Conservation (phyloP, 2,113 vertebrate genomes). For the Stigmatopora argus region DNA sequence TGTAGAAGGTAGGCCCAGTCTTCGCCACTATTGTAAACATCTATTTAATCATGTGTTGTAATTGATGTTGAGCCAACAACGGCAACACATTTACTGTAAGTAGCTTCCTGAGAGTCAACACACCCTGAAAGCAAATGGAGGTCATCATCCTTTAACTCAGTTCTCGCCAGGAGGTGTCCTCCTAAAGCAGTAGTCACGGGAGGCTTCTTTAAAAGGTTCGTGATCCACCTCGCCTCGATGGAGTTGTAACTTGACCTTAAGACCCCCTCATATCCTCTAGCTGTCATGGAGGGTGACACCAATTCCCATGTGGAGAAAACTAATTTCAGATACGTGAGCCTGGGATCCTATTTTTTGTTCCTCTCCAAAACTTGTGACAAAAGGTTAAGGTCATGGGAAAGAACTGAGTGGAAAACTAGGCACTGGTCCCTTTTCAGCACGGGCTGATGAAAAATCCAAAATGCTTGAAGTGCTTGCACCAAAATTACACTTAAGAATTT, state of each 20-base stretch:
- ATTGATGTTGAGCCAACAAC: constrained; percentile 25
- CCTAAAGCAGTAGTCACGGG: constrained; percentile 27
- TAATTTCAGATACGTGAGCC: constrained; percentile 30
- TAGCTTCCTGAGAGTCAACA: constrained; percentile 23
- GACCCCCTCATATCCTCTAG: constrained; percentile 15
- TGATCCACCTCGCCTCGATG: constrained; percentile 33
- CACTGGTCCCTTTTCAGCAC: constrained; percentile 8
- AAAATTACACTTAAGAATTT: constrained; percentile 45
- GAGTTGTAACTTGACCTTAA: constrained; percentile 20
- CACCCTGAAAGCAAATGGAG: constrained; percentile 27
- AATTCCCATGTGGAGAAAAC: constrained; percentile 37
- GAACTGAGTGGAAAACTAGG: constrained; percentile 32
- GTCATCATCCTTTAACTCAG: constrained; percentile 22
- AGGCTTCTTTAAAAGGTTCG: constrained; percentile 29
- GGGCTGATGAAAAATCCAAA: constrained; percentile 12
- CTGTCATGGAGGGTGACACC: constrained; percentile 30
- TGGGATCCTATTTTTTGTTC: constrained; percentile 25
- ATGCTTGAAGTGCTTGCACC: constrained; percentile 26
- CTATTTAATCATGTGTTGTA: constrained; percentile 20
- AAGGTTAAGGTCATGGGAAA: constrained; percentile 42
- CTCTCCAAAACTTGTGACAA: constrained; percentile 27
- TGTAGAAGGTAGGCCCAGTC: constrained; percentile 21
- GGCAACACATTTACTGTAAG: constrained; percentile 5
- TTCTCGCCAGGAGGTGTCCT: constrained; percentile 26
- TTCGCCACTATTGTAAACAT: constrained; percentile 3